Evolutionary conservation across 2,888 invertebrate genomes (phyloP), one percentile per base, ranked within the genome.

Genomic region (Tolmerus cingulatus): DNA sequence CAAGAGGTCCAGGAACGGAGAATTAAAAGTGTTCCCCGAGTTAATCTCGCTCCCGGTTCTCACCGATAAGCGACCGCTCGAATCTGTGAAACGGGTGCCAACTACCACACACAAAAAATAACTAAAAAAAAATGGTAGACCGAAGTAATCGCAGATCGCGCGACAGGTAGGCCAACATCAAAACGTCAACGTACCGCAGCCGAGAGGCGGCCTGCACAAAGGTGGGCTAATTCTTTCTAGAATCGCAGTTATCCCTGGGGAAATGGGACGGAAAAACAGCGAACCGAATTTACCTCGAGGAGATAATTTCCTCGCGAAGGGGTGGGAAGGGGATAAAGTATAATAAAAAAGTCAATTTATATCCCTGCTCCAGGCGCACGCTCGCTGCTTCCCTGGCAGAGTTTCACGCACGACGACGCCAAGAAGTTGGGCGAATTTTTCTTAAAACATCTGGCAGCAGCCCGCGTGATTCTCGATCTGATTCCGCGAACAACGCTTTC

Each of bases 141-240:
- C 12, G 12, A 2, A 12, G 27, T 66, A 66, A 51, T 66, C 66
- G 66, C 66, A 27, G 66, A 46, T 43, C 82, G 82, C 37, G 55
- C 30, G 37, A 66, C 82, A 82, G 82, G 82, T 82, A 82, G 37
- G 34, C 82, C 82, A 82, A 82, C 82, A 16, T 76, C 27, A 76
- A 76, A 76, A 76, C 19, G 76, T 40, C 40, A 76, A 27, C 40
- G 76, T 16, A 40, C 5, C 37, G 37, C 76, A 34, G 12, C 27
- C 66, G 66, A 66, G 27, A 66, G 66, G 66, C 66, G 23, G 66
- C 27, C 12, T 16, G 7, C n/a, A n/a, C 43, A 46, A 46, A 46
- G 16, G 51, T 79, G n/a, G 51, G 34, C n/a, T 81, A 55, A 57
- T 84, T 66, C 82, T 84, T 84, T 84, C 82, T 84, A 84, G 82